phyloP scores from a whole-genome alignment of 2,888 invertebrate species.

The Congeria kusceri region DNA sequence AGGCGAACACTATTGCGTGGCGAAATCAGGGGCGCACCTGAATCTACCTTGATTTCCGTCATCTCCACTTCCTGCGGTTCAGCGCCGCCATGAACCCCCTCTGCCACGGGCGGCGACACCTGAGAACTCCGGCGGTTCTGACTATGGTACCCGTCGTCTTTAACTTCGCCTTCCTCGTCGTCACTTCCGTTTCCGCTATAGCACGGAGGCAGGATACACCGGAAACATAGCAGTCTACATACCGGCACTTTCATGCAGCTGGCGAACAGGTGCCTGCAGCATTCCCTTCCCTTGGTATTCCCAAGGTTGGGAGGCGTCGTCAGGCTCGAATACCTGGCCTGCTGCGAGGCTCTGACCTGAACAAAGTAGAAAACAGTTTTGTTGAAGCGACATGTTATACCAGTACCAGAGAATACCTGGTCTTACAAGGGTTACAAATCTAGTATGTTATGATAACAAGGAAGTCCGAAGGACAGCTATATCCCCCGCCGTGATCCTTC shows the following conservation, averaged over 20 bases:
- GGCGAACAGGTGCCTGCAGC: constrained; percentile 55
- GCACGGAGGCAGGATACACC: constrained; percentile 59
- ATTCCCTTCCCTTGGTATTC: constrained; percentile 58
- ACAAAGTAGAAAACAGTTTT: constrained; percentile 3
- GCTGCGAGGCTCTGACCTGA: constrained; percentile 61
- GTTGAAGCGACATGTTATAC: too few relatives aligned
- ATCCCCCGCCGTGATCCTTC: too few relatives aligned
- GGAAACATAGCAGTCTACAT: constrained; percentile 60
- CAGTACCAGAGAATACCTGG: too few relatives aligned
- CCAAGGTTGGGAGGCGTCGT: constrained; percentile 49
- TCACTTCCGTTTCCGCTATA: constrained; percentile 58
- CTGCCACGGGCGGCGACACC: constrained; percentile 15
- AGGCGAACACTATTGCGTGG: constrained; percentile 25
- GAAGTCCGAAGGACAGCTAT: too few relatives aligned
- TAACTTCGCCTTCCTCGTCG: constrained; percentile 43
- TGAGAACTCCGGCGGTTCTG: constrained; percentile 60
- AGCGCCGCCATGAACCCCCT: constrained; percentile 29
- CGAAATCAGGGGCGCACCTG: constrained; percentile 50
- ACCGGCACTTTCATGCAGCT: constrained; percentile 59
- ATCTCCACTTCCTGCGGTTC: constrained; percentile 47
- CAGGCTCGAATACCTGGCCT: constrained; percentile 52
- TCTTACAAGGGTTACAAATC: too few relatives aligned
- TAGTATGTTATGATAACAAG: too few relatives aligned
- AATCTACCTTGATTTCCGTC: constrained; percentile 58
- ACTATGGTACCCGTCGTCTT: constrained; percentile 63